Evolutionary conservation across 2,113 vertebrate genomes (phyloP).

Genomic region (Saimiri boliviensis): DNA sequence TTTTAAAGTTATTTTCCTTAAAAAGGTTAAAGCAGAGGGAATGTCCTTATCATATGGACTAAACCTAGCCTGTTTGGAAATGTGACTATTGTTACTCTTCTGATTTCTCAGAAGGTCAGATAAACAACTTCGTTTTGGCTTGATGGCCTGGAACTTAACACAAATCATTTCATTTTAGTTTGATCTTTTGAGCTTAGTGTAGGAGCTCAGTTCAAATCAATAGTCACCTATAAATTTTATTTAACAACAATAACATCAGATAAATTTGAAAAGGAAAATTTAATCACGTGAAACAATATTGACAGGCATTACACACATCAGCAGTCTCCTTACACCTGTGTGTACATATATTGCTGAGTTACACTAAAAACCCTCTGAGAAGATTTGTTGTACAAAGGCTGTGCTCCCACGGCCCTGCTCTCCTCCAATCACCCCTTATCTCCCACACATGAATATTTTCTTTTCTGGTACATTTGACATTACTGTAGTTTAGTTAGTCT

Average conservation of each 20-base stretch:
- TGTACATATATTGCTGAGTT: not conserved
- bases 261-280: not conserved
- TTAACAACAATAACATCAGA: not conserved
- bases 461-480: constrained; percentile 35
- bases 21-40: not conserved
- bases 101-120: not conserved
- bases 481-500: not conserved
- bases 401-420: not conserved
- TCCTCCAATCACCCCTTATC: not conserved
- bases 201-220: not conserved
- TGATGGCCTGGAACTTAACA: not conserved
- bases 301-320: not conserved
- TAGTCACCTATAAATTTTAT: not conserved
- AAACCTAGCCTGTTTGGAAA: not conserved
- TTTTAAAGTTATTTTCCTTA: not conserved
- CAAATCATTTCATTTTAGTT: not conserved
- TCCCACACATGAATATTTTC: not conserved
- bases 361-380: not conserved
- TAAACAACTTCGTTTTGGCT: not conserved
- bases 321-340: not conserved
- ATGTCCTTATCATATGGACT: not conserved
- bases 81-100: not conserved
- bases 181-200: not conserved
- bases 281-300: not conserved
- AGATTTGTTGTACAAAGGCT: not conserved